Base-by-base conservation (phyloP, 2,888 invertebrate species). In the Acanthosepion lycidas region DNA sequence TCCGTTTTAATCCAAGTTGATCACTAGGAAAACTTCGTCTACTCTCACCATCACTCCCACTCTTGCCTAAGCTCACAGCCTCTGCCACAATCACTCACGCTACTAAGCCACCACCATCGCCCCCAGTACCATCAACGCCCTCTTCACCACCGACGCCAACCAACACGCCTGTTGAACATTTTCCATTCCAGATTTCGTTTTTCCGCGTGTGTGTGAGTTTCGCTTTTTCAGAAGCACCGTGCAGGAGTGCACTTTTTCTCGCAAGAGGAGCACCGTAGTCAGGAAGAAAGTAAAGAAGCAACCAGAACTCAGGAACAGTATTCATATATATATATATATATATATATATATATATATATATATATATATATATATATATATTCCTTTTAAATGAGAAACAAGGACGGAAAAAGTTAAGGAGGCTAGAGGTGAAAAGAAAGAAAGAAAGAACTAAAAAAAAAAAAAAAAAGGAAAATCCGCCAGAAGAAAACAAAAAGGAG, bases 151-250 rank as follows among this genome's bases (percentile, higher is more conserved):
- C 78, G 78, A 78, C 78, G 23, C 59, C 59, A 59, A 23, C 59
- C 59, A 59, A 59, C 59, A 59, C 59, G 78, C 78, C 78, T 78
- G 78, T 78, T 78, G 78, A 78, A 78, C n/a, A 78, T 78, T 78
- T 78, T 78, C 78, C 12, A 33, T 78, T 78, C 78, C 78, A 33
- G 15, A 78, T 78, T 78, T 78, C 78, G 78, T 78, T n/a, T 78
- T n/a, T 78, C n/a, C 78, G 78, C n/a, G 78, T 78, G 78, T n/a
- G 78, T 78, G 78, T 78, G 78, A 33, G 78, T 78, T 78, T 78
- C 78, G n/a, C n/a, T 78, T 78, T 78, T 78, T 78, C 78, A 78
- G n/a, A 78, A 78, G n/a, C 78, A 78, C 33, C 78, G n/a, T 78
- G 33, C 78, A 15, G 15, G 78, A 33, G n/a, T n/a, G 33, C 78